Base-by-base conservation (phyloP, 2,888 invertebrate genomes). In the Gastrophysa polygoni region DNA sequence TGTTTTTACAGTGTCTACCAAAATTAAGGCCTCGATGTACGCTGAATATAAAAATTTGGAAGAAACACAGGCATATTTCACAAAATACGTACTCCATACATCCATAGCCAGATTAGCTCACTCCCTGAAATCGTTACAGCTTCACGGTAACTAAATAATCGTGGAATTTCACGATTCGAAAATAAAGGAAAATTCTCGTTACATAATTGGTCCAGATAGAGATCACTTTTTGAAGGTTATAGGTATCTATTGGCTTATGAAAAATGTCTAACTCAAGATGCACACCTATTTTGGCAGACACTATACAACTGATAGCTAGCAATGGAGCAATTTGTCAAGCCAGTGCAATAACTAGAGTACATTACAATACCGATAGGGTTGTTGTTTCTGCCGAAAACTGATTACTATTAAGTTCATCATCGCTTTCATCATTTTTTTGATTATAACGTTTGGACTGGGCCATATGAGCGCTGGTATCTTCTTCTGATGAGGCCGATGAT, bases 401-500 rank as follows among this genome's bases (percentile, higher is more conserved):
- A 74, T 81, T 81, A 74, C 80, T 80, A 72, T 80, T 80, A 73
- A 79, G 77, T 69, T 81, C 81, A 66, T 81, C 81, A 66, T 81
- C 81, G 68, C 80, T 81, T 66, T 80, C 80, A 59, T 78, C 78
- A 59, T 77, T 71, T 73, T 80, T 80, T 58, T 77, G 75, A 63
- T 71, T 74, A 70, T 70, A 78, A 49, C 74, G 73, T 59, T 76
- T 76, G 46, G 78, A 77, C 51, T 78, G 79, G 54, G 77, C 77
- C 74, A 79, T 76, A 47, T 77, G 77, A 50, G 75, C 74, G 69
- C 79, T 80, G 34, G 75, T 77, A 64, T 81, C 83, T 72, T 82
- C 82, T 68, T 82, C 82, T 57, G 82, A 82, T 57, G 83, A 83
- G 74, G 80, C 82, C 71, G 82, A 82, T 59, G 82, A 81, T 73